Evolutionary conservation across 2,797 vertebrate genomes (phyloP), one percentile per base, ranked within the genome.

Genomic region (Orestias chungarensis): DNA sequence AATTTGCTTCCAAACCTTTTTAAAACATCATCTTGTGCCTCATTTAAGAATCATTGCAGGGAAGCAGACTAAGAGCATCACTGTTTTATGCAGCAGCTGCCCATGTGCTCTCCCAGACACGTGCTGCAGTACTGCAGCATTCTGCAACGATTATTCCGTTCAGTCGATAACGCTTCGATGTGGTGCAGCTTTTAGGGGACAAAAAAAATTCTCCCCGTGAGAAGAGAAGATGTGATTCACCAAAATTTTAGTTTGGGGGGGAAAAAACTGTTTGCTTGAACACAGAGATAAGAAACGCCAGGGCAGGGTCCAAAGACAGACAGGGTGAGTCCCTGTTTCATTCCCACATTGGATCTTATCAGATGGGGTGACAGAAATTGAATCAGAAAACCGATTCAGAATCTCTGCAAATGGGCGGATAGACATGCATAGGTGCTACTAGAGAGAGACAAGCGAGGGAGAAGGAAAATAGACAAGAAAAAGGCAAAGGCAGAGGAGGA

Each of bases 401-500:
- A 78, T 73, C 70, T 81, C 62, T 31, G 68, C 66, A 64, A 33
- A 59, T 76, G 50, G 62, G 72, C 81, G 75, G 75, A 93, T 73
- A 81, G 89, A 88, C 89, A 82, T 78, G 86, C 90, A 92, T 93
- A 94, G 93, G 92, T 94, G 93, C 86, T 80, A 84, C 72, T 74
- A 54, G 64, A 78, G 74, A 70, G 61, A 85, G 70, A 76, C 33
- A 40, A 49, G 54, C 29, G 25, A 67, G 65, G 11, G 71, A 74
- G 74, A 46, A 49, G 64, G 67, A 49, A 72, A 72, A 75, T 59
- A 82, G 59, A 33, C 29, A 33, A 68, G 64, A 64, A n/a, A 66
- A n/a, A 25, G 64, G 73, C 70, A 68, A 7, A 72, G 49, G 47
- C 75, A 87, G 78, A 75, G 65, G 61, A 68, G 76, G 80, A 66